Evolutionary conservation across 1,140 invertebrate species (phyloP), one percentile per base, ranked within the genome.

Genomic region (Bombus affinis): DNA sequence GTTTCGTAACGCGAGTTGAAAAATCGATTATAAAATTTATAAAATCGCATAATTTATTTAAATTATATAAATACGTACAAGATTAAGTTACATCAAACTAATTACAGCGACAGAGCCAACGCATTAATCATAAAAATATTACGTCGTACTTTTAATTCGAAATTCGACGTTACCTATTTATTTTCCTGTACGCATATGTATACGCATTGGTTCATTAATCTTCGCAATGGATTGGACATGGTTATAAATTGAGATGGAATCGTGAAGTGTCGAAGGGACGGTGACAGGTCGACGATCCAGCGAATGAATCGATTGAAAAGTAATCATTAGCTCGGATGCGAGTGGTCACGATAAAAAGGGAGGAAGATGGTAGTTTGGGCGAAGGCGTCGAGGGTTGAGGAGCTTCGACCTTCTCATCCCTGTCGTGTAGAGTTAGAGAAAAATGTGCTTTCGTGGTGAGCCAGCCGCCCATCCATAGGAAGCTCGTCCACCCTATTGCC

Each of bases 381-480:
- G 57, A 59, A 89, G 39, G 65, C 81, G 86, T 83, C 71, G 47
- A 86, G 76, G 73, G 53, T 74, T 37, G 65, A 75, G 37, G 53
- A 59, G 25, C 37, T 79, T 59, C 62, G 44, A 70, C 22, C 68
- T 81, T 83, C 83, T 89, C 85, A 68, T 89, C 32, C 74, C 53
- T 83, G 32, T 88, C 78, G 78, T 72, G 78, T 81, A 85, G 83
- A 70, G 35, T 81, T 84, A 71, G 81, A 86, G 85, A 91, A 87
- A 91, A 91, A 91, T 88, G 86, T 86, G 80, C 88, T 89, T 89
- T 80, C 88, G 89, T 85, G 62, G 65, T 74, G 83, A 86, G 84
- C 83, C 80, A 89, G 88, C 86, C 88, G 77, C 72, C 88, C 86
- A 90, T 89, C 86, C 78, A 81, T 86, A 74, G 83, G 66, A 86